These are phyloP conservation scores for Rhorus exstirpatorius DNA, from an alignment of 2,888 invertebrate species.

Conservation along the genomic window DNA sequence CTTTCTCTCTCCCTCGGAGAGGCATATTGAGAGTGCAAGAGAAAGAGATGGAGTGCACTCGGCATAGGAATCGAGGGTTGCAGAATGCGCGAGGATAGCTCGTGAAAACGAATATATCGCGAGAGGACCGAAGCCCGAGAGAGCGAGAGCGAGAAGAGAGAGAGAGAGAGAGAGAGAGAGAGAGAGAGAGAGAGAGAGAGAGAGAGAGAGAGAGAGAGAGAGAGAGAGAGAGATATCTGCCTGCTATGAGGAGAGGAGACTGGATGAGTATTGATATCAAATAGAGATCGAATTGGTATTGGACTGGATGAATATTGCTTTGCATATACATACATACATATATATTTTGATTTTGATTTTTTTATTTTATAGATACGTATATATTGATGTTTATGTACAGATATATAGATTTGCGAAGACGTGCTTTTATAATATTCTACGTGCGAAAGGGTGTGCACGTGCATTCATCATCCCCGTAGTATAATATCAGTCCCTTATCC, in stretches of 20 bases:
- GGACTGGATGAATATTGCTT: constrained; percentile 39
- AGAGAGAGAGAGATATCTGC: constrained; percentile 53
- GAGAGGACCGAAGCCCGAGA: constrained; percentile 71
- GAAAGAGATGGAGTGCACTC: constrained; percentile 36
- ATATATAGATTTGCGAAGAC: constrained; percentile 11
- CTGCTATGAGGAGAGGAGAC: constrained; percentile 56
- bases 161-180: constrained; percentile 61
- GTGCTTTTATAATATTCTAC: constrained; percentile 67
- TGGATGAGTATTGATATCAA: constrained; percentile 77
- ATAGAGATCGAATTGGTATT: constrained; percentile 78
- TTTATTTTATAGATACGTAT: constrained; percentile 31
- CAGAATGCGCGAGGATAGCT: constrained; percentile 63
- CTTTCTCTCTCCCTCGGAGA: constrained; percentile 47
- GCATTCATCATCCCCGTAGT: constrained; percentile 65
- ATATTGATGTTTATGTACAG: constrained; percentile 18
- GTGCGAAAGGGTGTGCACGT: constrained; percentile 70
- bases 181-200: constrained; percentile 67
- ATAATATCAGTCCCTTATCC: constrained; percentile 52
- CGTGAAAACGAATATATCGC: constrained; percentile 78
- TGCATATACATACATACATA: background rate
- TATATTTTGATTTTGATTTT: constrained; percentile 9
- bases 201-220: constrained; percentile 52
- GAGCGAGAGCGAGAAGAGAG: constrained; percentile 1
- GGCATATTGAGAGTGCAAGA: constrained; percentile 64
- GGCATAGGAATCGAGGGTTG: constrained; percentile 65